phyloP scores from a whole-genome alignment of 2,797 vertebrate species.

The Petrocephalus sullivani region DNA sequence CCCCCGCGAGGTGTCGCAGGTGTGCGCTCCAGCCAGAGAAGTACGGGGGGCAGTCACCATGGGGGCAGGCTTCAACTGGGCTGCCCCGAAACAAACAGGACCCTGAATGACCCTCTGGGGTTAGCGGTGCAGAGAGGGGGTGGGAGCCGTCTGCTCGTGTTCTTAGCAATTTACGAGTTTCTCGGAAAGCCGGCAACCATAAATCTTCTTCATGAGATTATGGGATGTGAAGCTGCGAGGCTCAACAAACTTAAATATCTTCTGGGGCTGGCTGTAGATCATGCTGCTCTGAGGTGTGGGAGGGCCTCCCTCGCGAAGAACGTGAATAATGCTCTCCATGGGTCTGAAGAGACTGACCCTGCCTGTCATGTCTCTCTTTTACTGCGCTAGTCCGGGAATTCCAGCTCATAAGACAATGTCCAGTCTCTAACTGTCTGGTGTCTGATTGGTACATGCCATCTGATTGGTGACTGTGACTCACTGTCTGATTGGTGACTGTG shows the following conservation, averaged over 20 bases:
- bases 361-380: not conserved
- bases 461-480: conserved; percentile 12
- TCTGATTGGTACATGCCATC: not conserved
- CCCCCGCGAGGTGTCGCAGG: not conserved
- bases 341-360: not conserved
- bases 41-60: not conserved
- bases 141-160: not conserved
- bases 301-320: not conserved
- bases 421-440: not conserved
- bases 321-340: conserved; percentile 5
- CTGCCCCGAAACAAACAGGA: not conserved
- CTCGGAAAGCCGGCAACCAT: not conserved
- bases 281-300: not conserved
- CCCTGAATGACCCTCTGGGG: not conserved
- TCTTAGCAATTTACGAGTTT: conserved; percentile 14
- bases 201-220: conserved; percentile 14
- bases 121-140: not conserved
- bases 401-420: not conserved
- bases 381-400: not conserved
- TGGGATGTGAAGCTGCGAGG: not conserved
- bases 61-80: not conserved
- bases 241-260: conserved; percentile 16
- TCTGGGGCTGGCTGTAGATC: conserved; percentile 16
- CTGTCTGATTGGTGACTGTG: not conserved
- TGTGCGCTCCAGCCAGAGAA: not conserved